Evolutionary conservation across 64 coral and sea anemone species (phyloP), one percentile per base, ranked within the genome.

Genomic region (Actinia equina): DNA sequence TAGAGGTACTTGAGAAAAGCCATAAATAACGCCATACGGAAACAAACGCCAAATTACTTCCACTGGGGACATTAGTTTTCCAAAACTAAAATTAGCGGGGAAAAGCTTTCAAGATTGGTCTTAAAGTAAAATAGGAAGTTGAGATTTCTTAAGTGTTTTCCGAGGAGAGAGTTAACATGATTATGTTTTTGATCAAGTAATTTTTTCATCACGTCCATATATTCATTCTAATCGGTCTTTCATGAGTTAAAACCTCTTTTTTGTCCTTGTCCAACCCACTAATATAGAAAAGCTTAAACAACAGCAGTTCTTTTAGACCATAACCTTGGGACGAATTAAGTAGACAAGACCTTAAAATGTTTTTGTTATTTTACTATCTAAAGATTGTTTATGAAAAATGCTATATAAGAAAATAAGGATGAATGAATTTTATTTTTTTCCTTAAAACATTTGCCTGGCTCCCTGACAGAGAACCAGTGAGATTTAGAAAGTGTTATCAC

Each of bases 91-190:
- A 74, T 30, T 74, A 42, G 69, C 26, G 69, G 25, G 16, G 20
- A 49, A 74, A 74, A 74, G 69, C 69, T 74, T 74, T 74, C 69
- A 41, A 74, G n/a, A 74, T 42, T 74, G 23, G 69, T 11, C 69
- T 74, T 41, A 74, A 74, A 74, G 69, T 30, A 42, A 74, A 30
- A 74, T 74, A 74, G 69, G 69, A 74, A 74, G 69, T 74, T 74
- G 23, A 74, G 25, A 74, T 74, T 37, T 74, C 69, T 3, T 30
- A 74, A 41, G 69, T 27, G 69, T 41, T 25, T 74, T 74, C 69
- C 69, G 8, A 74, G 25, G 69, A 74, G 69, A 15, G 69, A 74
- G 69, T 11, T 30, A 14, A 26, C 25, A 15, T 74, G 41, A 74
- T 74, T 74, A 74, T 25, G 11, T 30, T 26, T 74, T 74, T 12